Evolutionary conservation across 1,140 invertebrate genomes (phyloP).

Genomic region (Philotrypesis tridentata): DNA sequence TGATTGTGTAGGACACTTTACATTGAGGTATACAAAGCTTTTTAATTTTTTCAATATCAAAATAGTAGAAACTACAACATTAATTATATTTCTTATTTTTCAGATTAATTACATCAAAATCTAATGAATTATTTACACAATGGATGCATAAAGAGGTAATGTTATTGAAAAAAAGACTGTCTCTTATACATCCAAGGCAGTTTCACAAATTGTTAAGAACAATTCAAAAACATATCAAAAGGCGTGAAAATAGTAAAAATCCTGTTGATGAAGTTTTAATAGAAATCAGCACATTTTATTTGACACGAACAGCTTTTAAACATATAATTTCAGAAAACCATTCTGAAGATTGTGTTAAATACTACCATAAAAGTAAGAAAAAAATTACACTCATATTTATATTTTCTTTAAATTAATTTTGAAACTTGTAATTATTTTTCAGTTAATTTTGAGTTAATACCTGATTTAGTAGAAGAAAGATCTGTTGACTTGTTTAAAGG

Average conservation of each 20-base stretch:
- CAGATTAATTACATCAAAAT: conserved; percentile 63
- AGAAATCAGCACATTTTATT: conserved; percentile 58
- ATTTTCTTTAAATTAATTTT: conserved; percentile 18
- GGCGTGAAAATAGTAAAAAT: conserved; percentile 46
- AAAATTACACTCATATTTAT: conserved; percentile 47
- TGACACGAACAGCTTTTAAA: conserved; percentile 57
- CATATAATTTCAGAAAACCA: conserved; percentile 61
- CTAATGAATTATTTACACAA: conserved; percentile 59
- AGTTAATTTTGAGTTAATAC: conserved; percentile 74
- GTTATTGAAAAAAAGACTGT: conserved; percentile 63
- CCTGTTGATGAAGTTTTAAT: conserved; percentile 55
- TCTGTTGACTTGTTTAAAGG: conserved; percentile 74
- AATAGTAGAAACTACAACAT: conserved; percentile 31
- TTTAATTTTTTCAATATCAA: conserved; percentile 52
- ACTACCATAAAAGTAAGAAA: conserved; percentile 61
- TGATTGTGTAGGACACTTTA: conserved; percentile 76
- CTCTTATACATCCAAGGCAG: conserved; percentile 60
- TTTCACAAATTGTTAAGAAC: conserved; percentile 63
- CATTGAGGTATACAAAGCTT: conserved; percentile 72
- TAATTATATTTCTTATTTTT: conserved; percentile 45
- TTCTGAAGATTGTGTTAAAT: conserved; percentile 54
- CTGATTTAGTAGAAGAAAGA: conserved; percentile 72
- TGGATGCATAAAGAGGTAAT: conserved; percentile 65
- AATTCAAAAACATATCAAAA: conserved; percentile 57
- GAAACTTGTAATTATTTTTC: conserved; percentile 57